Percentiles rank a stretch among this genome's conserved stretches.
Conservation (phyloP, 2,888 invertebrate genomes). For the Napeogenes inachia region DNA sequence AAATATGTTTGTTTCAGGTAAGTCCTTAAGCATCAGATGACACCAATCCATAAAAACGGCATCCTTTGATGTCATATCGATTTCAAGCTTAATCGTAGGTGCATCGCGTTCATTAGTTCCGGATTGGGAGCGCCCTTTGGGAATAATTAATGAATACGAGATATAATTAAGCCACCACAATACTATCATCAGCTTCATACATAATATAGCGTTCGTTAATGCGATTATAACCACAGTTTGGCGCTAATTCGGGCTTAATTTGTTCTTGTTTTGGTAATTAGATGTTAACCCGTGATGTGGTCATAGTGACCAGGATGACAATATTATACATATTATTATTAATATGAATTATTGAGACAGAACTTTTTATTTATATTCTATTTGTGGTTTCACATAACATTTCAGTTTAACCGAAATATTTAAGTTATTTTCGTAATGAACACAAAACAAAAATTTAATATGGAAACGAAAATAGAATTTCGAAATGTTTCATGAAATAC, state of each 20-base stretch:
- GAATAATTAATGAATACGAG: constrained; percentile 66
- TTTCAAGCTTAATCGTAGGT: constrained; percentile 18
- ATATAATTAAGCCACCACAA: constrained; percentile 69
- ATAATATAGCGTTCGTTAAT: constrained; percentile 40
- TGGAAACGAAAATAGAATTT: constrained; percentile 7
- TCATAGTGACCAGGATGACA: background rate
- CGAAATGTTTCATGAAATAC: constrained; percentile 29
- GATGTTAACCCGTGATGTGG: constrained; percentile 8
- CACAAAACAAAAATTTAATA: no score
- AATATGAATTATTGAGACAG: no score
- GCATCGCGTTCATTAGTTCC: constrained; percentile 47
- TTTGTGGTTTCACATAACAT: background rate
- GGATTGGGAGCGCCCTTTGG: constrained; percentile 46
- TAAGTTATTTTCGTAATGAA: background rate
- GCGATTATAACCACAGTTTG: constrained; percentile 55
- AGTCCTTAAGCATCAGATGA: background rate
- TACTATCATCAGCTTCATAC: constrained; percentile 55
- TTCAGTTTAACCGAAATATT: background rate
- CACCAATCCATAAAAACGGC: background rate
- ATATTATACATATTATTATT: background rate
- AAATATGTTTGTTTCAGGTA: constrained; percentile 12
- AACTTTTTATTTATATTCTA: background rate
- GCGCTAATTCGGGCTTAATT: constrained; percentile 27
- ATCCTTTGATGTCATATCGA: constrained; percentile 12
- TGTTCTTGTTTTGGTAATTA: constrained; percentile 26